Evolutionary conservation across 2,888 invertebrate species (phyloP).

Genomic region (Callyntrura guangdongensis): DNA sequence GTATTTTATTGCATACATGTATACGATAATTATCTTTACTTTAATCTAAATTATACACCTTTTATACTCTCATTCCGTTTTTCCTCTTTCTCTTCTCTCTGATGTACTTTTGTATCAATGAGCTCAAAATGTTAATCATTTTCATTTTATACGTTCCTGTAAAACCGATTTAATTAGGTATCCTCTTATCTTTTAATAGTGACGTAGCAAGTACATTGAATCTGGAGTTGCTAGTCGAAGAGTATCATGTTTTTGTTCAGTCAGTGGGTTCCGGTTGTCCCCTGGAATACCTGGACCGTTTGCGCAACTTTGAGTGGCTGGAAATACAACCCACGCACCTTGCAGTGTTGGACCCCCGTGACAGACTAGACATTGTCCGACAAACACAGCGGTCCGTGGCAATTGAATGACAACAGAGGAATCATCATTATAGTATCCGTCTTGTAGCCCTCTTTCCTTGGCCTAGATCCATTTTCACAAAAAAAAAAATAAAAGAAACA

Average conservation of each 20-base stretch:
- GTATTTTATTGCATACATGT: too few species aligned
- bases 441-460: constrained; percentile 33
- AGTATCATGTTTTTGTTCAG: neutral
- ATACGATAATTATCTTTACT: too few species aligned
- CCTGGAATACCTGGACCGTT: neutral
- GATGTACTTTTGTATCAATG: too few species aligned
- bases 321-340: constrained; percentile 82
- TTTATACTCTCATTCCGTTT: too few species aligned
- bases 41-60: too few species aligned
- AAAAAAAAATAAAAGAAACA: constrained; percentile 16
- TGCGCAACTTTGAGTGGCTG: constrained; percentile 73
- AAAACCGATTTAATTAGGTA: too few species aligned
- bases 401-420: constrained; percentile 18
- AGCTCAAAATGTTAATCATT: too few species aligned
- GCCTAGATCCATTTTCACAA: constrained; percentile 37
- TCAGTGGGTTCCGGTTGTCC: neutral
- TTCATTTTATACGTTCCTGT: too few species aligned
- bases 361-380: constrained; percentile 82
- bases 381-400: constrained; percentile 82
- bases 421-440: neutral
- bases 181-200: neutral
- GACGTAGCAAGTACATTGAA: constrained; percentile 7
- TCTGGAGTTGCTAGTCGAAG: neutral
- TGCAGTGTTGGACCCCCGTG: constrained; percentile 78
- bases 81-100: too few species aligned